Evolutionary conservation across 1,140 invertebrate genomes (phyloP), one percentile per base, ranked within the genome.

Genomic region (Lanistes nyassanus): DNA sequence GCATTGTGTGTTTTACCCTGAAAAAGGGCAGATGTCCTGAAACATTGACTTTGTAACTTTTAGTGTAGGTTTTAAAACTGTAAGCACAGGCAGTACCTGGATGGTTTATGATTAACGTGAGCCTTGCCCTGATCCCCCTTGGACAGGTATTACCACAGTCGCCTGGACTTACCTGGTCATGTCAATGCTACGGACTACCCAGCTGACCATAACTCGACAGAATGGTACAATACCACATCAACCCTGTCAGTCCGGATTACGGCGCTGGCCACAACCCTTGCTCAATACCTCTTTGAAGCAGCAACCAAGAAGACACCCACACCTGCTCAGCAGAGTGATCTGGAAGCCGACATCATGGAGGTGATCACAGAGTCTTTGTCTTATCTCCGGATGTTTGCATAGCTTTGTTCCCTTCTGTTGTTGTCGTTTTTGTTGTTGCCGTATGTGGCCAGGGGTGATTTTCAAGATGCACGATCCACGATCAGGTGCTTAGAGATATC

Each of bases 141-240:
- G n/a, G n/a, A 9, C 62, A 91, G 90, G 55, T 92, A 87, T 88
- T 97, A 97, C 85, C 94, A 97, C 83, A 95, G 95, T 21, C 91
- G 95, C 9, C 92, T 95, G 81, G 96, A 98, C 87, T 66, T 83
- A 3, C 75, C 81, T 0, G 51, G 66, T 29, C 53, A 51, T 0
- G 83, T 87, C 3, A 68, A 79, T n/a, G 81, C 79, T 13, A 75
- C 75, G 3, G 56, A 74, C 26, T 77, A 79, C 53, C 68, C 70
- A 19, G 23, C 21, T 7, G 51, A 26, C 26, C 13, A 75, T 0
- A 80, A 80, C 68, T 29, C 37, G 1, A 72, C 76, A 2, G 68
- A 79, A 23, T 84, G 83, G 68, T 73, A 84, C 64, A 36, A 81
- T 19, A 78, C 82, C 2, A 79, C 65, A 36, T 76, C 83, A 6